phyloP scores from a whole-genome alignment of 2,888 invertebrate genomes.

The Athalia circularis region DNA sequence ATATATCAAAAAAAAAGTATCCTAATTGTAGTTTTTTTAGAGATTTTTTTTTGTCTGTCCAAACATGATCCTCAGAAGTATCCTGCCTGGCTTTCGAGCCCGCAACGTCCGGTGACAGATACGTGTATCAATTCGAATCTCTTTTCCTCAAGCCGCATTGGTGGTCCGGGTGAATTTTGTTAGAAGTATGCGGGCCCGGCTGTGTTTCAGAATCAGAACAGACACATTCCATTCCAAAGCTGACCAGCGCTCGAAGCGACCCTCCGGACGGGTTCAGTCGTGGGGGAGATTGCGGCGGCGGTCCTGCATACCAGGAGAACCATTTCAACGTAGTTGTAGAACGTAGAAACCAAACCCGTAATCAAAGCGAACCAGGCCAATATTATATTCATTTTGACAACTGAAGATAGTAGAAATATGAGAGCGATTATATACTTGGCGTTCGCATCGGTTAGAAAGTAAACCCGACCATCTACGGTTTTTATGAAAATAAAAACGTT shows the following conservation, averaged over 20 bases:
- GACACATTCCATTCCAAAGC: constrained; percentile 70
- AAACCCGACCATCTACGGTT: background rate
- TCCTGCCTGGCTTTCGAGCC: background rate
- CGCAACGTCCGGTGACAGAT: background rate
- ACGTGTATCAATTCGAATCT: background rate
- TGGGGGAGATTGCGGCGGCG: constrained; percentile 70
- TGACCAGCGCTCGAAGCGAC: constrained; percentile 61
- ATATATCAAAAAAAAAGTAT: no score
- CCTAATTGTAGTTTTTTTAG: no score
- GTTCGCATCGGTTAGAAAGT: background rate
- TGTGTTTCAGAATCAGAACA: constrained; percentile 69
- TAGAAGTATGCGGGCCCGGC: constrained; percentile 20
- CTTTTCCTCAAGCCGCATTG: constrained; percentile 48
- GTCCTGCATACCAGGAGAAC: constrained; percentile 65
- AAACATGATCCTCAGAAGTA: background rate
- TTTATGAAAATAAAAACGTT: constrained; percentile 6
- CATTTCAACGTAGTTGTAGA: constrained; percentile 51
- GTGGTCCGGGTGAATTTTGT: constrained; percentile 61
- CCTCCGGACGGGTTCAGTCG: constrained; percentile 57
- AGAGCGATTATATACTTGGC: background rate
- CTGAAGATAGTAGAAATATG: background rate
- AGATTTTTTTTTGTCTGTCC: background rate
- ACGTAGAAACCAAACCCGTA: constrained; percentile 58
- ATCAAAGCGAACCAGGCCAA: constrained; percentile 45
- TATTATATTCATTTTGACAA: constrained; percentile 8